Base-by-base conservation (phyloP, 2,797 vertebrate genomes). In the Sorex maritimensis region DNA sequence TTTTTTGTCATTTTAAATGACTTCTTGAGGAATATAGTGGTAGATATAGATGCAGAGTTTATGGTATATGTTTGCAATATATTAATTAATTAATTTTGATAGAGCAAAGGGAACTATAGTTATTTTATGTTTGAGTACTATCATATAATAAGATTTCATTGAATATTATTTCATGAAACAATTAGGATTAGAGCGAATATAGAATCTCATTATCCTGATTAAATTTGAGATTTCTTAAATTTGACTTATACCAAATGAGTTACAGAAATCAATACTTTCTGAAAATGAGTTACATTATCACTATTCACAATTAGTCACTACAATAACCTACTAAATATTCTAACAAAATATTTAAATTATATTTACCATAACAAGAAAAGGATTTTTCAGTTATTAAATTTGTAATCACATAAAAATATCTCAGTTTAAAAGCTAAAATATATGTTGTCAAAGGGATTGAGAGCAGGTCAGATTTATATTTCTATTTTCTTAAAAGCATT, bases 361-460 rank as follows among this genome's bases (percentile, higher is more conserved):
- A 72, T 44, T 2, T 84, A 55, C 38, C 17, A 55, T 86, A 49
- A 87, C 77, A 63, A 4, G 73, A 7, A 49, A 49, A 1, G n/a
- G 19, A 68, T 79, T 38, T 38, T 72, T 52, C 74, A 90, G 44
- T 12, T 63, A 5, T 14, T 85, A 63, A 26, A 2, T 72, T 78
- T 81, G n/a, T 9, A 75, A 63, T 58, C 21, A 90, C 74, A 68
- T n/a, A 46, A 5, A 80, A 26, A 63, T 67, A 79, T 73, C 12
- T 88, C 55, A 83, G 72, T 72, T 86, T 88, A 52, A 83, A 82
- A 90, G 38, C 5, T 69, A 89, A 87, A 67, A 68, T 63, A 44
- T 28, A 46, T 86, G 8, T 92, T 78, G 1, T 30, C 74, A 63
- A n/a, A 73, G 61, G 17, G 2, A 44, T 88, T 86, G 85, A 24